phyloP scores from a whole-genome alignment of 2,113 vertebrate genomes.

The Terrapene triunguis region DNA sequence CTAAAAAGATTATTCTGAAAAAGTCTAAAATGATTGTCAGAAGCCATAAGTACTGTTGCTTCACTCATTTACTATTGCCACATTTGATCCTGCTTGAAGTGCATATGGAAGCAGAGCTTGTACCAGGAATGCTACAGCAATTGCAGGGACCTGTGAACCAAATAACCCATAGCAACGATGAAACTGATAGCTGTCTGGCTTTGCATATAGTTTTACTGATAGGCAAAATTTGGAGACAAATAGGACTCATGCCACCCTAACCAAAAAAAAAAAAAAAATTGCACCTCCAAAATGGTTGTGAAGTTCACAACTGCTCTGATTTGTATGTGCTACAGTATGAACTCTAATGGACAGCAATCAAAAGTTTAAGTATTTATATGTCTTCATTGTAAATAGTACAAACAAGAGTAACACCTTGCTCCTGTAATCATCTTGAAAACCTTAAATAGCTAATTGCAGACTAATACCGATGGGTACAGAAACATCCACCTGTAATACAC shows the following conservation, averaged over 20 bases:
- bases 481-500: not conserved
- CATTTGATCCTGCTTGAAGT: not conserved
- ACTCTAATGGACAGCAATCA: not conserved
- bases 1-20: constrained; percentile 6
- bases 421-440: not conserved
- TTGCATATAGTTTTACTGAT: constrained; percentile 18
- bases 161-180: constrained; percentile 15
- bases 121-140: not conserved
- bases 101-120: not conserved
- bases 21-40: not conserved
- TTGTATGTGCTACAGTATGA: not conserved
- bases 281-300: not conserved
- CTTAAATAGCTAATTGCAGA: not conserved
- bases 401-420: not conserved
- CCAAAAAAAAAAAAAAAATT: rapidly evolving
- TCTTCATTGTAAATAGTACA: not conserved
- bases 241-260: not conserved
- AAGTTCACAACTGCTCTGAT: not conserved
- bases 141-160: not conserved
- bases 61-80: not conserved
- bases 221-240: not conserved
- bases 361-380: not conserved
- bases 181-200: not conserved
- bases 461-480: not conserved
- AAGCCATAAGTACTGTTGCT: not conserved